Evolutionary conservation across 2,888 invertebrate genomes (phyloP).

Genomic region (Macropis europaea): DNA sequence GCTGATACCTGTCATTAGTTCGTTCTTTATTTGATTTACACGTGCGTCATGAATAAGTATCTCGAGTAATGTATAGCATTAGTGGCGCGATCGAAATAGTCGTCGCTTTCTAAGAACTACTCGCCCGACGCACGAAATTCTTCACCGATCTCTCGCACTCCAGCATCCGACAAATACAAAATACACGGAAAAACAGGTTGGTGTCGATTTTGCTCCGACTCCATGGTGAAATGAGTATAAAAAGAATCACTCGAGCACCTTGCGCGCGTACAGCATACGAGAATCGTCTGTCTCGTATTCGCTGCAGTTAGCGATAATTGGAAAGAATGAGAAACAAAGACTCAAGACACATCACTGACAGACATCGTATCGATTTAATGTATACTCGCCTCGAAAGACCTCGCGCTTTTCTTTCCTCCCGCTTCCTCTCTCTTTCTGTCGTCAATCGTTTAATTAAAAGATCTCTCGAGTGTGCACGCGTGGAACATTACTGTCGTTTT

Average conservation of each 20-base stretch:
- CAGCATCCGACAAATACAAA: neutral
- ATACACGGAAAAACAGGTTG: neutral
- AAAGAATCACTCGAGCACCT: neutral
- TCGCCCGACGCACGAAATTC: constrained; percentile 6
- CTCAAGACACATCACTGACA: constrained; percentile 3
- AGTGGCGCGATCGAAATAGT: constrained; percentile 11
- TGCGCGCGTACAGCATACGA: neutral
- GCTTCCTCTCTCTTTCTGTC: neutral
- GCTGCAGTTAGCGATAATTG: constrained; percentile 1
- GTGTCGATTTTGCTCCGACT: neutral
- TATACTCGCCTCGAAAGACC: constrained; percentile 9
- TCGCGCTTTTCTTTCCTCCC: neutral
- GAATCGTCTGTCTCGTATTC: neutral
- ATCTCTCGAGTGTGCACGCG: neutral
- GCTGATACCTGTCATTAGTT: neutral
- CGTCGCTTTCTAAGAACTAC: constrained; percentile 3
- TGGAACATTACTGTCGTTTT: neutral
- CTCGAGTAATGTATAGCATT: constrained; percentile 12
- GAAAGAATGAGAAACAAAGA: constrained; percentile 9
- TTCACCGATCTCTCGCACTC: neutral
- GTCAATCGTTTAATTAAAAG: constrained; percentile 11
- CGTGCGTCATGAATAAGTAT: constrained; percentile 45
- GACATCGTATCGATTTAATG: constrained; percentile 14
- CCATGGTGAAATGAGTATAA: neutral
- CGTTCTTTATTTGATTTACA: constrained; percentile 42